A percentile compares a stretch with the other conserved stretches of the same genome.
phyloP scores from a whole-genome alignment of 1,140 invertebrate genomes.

The Drosophila kurseongensis region DNA sequence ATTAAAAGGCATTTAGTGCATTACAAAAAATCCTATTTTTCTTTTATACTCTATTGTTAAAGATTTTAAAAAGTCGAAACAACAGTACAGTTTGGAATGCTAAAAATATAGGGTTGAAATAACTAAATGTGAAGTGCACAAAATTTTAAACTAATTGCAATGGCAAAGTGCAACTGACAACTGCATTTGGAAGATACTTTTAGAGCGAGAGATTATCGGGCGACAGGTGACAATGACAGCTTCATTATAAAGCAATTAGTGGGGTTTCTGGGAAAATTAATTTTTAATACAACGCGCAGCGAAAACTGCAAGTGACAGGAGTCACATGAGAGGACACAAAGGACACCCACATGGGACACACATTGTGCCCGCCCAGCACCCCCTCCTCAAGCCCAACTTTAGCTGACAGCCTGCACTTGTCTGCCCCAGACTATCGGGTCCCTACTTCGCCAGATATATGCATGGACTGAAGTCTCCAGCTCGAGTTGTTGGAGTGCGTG shows the following conservation, averaged over 20 bases:
- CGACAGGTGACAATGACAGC: slow-evolving; percentile 81
- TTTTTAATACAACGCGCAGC: slow-evolving; percentile 67
- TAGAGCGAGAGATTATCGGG: slow-evolving; percentile 65
- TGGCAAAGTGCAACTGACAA: slow-evolving; percentile 24
- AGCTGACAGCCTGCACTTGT: slow-evolving; percentile 46
- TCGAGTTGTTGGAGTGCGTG: slow-evolving; percentile 48
- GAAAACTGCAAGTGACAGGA: slow-evolving; percentile 78
- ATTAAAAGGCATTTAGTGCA: slow-evolving; percentile 69
- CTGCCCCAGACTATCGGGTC: slow-evolving; percentile 19
- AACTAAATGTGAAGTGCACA: not conserved
- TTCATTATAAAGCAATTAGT: slow-evolving; percentile 82
- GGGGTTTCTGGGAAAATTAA: slow-evolving; percentile 61
- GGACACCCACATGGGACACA: slow-evolving; percentile 39
- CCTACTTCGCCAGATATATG: slow-evolving; percentile 7
- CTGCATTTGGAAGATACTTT: slow-evolving; percentile 25
- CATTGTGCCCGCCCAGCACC: not conserved
- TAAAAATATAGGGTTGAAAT: no score
- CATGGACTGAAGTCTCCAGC: slow-evolving; percentile 1
- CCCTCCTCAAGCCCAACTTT: slow-evolving; percentile 23
- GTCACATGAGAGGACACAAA: slow-evolving; percentile 53
- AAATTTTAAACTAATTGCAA: slow-evolving; percentile 15
- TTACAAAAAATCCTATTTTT: not conserved
- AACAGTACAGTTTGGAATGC: no score
- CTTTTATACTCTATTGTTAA: no score
- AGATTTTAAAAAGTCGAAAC: no score